These are phyloP conservation scores for Phalacrocorax aristotelis DNA, from an alignment of 2,113 vertebrate species.

Conservation along the genomic window DNA sequence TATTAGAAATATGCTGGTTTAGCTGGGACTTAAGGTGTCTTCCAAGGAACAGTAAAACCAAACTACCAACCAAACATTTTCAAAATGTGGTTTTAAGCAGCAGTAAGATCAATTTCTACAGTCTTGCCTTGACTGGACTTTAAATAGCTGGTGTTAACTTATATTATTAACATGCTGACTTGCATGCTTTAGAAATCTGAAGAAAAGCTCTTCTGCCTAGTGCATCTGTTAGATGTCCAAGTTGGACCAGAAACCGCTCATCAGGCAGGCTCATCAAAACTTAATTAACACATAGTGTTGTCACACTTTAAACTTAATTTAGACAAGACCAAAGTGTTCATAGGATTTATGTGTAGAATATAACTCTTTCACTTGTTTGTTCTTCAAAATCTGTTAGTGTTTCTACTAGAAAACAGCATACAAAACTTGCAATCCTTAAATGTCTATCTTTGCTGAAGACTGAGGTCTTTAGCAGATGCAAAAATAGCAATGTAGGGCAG, in stretches of 20 bases:
- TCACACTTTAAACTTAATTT: neutral
- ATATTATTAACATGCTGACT: neutral
- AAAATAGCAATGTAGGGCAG: neutral
- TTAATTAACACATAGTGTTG: neutral
- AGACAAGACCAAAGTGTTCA: neutral
- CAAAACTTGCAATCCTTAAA: neutral
- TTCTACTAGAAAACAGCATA: neutral
- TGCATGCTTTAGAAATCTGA: neutral
- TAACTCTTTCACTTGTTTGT: neutral
- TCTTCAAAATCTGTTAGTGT: neutral
- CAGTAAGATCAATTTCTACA: neutral
- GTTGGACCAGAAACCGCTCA: neutral
- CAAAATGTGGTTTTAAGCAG: neutral
- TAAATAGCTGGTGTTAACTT: neutral
- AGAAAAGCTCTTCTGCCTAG: neutral
- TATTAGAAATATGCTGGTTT: neutral
- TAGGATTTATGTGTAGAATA: neutral
- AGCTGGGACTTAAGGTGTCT: neutral
- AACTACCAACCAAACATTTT: neutral
- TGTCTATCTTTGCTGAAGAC: neutral
- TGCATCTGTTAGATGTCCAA: neutral
- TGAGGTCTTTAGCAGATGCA: neutral
- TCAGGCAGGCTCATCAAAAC: neutral
- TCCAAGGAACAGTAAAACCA: neutral
- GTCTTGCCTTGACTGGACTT: neutral